Conservation (phyloP, 1,140 invertebrate species). For the Olivierus martensii region DNA sequence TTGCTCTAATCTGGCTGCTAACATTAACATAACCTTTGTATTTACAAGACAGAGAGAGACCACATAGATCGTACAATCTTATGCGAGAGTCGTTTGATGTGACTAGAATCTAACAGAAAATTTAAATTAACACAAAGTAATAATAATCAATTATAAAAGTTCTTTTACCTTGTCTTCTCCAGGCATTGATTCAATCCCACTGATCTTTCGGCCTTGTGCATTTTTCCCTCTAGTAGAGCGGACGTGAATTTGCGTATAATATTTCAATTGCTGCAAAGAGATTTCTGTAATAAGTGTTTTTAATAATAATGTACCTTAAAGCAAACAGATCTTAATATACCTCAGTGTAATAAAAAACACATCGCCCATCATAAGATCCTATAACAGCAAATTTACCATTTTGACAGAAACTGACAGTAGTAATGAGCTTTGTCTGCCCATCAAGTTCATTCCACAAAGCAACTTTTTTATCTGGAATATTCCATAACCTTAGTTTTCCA, state of each 20-base stretch:
- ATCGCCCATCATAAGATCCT: conserved; percentile 94
- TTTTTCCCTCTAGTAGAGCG: conserved; percentile 88
- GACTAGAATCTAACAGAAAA: conserved; percentile 57
- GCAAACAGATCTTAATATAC: conserved; percentile 23
- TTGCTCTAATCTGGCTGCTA: conserved; percentile 94
- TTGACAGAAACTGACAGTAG: conserved; percentile 91
- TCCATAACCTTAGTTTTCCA: conserved; percentile 94
- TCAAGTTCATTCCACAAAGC: conserved; percentile 96
- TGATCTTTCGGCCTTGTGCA: conserved; percentile 85
- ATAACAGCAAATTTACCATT: conserved; percentile 97
- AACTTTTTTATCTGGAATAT: conserved; percentile 96
- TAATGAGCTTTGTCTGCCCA: conserved; percentile 86
- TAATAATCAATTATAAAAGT: neutral
- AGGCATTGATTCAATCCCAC: conserved; percentile 92
- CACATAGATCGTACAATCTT: conserved; percentile 87
- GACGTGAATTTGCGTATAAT: conserved; percentile 95
- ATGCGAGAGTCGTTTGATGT: conserved; percentile 98
- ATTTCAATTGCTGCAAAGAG: conserved; percentile 64
- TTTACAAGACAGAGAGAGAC: conserved; percentile 91
- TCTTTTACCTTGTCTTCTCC: conserved; percentile 67
- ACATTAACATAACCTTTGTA: conserved; percentile 90
- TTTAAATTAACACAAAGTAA: neutral
- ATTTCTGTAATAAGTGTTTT: neutral
- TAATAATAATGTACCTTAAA: neutral
- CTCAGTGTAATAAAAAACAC: conserved; percentile 96